These are phyloP conservation scores for Natator depressus DNA, from an alignment of 2,113 vertebrate species.

Conservation along the genomic window DNA sequence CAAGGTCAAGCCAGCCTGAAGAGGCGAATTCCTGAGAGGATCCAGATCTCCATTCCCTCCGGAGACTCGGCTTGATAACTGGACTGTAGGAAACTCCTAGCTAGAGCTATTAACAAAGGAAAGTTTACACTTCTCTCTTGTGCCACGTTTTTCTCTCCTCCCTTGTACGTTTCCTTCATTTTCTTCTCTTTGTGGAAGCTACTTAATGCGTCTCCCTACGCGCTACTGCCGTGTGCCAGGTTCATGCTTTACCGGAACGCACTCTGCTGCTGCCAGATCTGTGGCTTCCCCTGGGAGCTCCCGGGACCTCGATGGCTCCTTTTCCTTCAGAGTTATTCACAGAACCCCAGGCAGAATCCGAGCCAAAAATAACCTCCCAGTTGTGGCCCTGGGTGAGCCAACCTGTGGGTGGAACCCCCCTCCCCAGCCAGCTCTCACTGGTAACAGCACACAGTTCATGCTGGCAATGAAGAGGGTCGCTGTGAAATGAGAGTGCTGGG, in stretches of 20 bases:
- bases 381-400: neutral
- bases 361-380: neutral
- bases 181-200: neutral
- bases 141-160: slow-evolving; percentile 53
- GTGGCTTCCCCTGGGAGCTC: neutral
- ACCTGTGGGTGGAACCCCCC: neutral
- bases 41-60: slow-evolving; percentile 19
- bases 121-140: slow-evolving; percentile 69
- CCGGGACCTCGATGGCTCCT: neutral
- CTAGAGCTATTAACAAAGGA: slow-evolving; percentile 71
- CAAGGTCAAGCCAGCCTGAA: slow-evolving; percentile 78
- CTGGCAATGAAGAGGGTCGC: slow-evolving; percentile 21
- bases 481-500: neutral
- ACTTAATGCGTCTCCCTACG: neutral
- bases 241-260: neutral
- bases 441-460: neutral
- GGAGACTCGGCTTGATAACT: slow-evolving; percentile 44
- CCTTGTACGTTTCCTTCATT: neutral
- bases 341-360: neutral
- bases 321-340: neutral
- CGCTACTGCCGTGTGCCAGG: neutral
- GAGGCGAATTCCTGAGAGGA: slow-evolving; percentile 65
- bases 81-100: slow-evolving; percentile 65
- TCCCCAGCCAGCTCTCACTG: neutral
- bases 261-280: neutral